Evolutionary conservation across 2,797 vertebrate genomes (phyloP).

Genomic region (Pogoniulus pusillus): DNA sequence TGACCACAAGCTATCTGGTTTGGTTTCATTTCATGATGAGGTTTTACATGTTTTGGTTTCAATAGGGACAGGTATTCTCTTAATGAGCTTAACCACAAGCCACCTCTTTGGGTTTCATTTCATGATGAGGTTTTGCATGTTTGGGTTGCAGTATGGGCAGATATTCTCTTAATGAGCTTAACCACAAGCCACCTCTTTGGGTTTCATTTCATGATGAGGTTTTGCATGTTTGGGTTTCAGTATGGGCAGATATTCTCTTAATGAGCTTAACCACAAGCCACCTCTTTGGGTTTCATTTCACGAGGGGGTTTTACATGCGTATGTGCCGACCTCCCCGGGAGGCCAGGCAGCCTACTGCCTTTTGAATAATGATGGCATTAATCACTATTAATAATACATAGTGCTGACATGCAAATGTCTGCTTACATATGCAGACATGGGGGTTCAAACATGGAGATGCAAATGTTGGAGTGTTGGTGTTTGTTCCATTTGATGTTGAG

Average conservation of each 20-base stretch:
- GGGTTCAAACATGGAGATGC: conserved; percentile 11
- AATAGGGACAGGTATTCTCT: background rate
- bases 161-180: no score
- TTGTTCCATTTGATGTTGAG: conserved; percentile 46
- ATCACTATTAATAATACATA: conserved; percentile 54
- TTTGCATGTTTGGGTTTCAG: no score
- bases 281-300: background rate
- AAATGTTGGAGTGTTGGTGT: conserved; percentile 10
- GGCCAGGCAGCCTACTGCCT: background rate
- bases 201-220: no score
- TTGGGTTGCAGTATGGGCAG: no score
- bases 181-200: no score
- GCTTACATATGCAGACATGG: conserved; percentile 32
- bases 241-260: background rate
- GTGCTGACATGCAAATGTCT: conserved; percentile 15
- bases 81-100: background rate
- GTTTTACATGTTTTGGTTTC: no score
- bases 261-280: background rate
- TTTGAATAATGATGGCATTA: conserved; percentile 23
- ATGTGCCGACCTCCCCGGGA: background rate
- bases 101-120: background rate
- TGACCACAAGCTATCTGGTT: no score
- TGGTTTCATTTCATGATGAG: no score
- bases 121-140: background rate
- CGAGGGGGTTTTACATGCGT: background rate